phyloP scores from a whole-genome alignment of 2,888 invertebrate species.

The Drosophila mimica region DNA sequence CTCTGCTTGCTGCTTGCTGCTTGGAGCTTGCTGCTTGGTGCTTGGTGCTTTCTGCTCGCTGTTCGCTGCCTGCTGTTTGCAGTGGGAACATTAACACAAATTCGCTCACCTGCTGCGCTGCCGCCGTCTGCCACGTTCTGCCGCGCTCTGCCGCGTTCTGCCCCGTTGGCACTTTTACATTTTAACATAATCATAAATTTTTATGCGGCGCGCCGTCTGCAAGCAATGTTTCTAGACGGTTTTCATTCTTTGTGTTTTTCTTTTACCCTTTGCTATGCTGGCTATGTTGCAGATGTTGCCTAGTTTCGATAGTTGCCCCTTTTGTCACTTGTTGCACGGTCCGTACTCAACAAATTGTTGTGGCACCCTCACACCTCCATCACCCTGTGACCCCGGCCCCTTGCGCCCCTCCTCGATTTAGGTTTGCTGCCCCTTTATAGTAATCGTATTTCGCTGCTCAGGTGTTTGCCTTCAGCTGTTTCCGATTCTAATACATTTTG shows the following conservation, averaged over 20 bases:
- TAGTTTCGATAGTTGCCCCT: slow-evolving; percentile 69
- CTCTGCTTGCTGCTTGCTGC: slow-evolving; percentile 15
- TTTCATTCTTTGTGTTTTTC: not conserved
- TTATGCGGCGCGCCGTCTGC: slow-evolving; percentile 78
- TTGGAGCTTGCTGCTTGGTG: slow-evolving; percentile 57
- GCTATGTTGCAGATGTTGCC: slow-evolving; percentile 35
- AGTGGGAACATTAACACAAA: slow-evolving; percentile 73
- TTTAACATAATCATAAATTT: slow-evolving; percentile 81
- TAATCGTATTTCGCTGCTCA: slow-evolving; percentile 75
- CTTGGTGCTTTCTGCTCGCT: slow-evolving; percentile 7
- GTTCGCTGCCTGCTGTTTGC: slow-evolving; percentile 30
- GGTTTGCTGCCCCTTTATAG: slow-evolving; percentile 47
- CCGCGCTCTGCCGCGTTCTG: slow-evolving; percentile 11
- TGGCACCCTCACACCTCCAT: not conserved
- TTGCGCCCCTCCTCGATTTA: slow-evolving; percentile 26
- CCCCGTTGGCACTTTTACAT: slow-evolving; percentile 74
- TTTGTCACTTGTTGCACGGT: slow-evolving; percentile 65
- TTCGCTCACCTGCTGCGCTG: slow-evolving; percentile 72
- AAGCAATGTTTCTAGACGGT: slow-evolving; percentile 47
- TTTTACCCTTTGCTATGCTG: not conserved
- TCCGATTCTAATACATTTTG: slow-evolving; percentile 78
- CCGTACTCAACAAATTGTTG: slow-evolving; percentile 70
- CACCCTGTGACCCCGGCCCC: not conserved
- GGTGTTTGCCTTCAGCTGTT: slow-evolving; percentile 76
- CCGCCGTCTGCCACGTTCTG: slow-evolving; percentile 17